phyloP scores from a whole-genome alignment of 1,140 invertebrate genomes.

The Micrasema longulum region DNA sequence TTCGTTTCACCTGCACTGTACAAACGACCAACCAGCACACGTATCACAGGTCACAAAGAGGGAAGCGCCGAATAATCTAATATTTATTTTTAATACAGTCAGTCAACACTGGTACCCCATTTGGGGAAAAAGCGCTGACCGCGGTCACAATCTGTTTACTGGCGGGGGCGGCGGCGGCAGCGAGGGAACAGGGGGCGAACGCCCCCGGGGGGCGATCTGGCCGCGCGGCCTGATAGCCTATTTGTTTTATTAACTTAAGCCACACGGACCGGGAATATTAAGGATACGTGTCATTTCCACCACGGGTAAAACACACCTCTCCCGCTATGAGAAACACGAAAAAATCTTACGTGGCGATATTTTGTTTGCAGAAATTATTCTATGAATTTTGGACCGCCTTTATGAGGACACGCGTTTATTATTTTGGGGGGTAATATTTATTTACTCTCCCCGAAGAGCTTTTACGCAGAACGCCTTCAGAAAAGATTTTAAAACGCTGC shows the following conservation, averaged over 20 bases:
- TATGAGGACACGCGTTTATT: no score
- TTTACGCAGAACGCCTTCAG: no score
- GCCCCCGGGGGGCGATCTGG: constrained; percentile 29
- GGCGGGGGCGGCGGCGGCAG: constrained; percentile 5
- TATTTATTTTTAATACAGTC: constrained; percentile 55
- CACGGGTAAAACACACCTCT: constrained; percentile 13
- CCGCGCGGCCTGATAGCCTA: constrained; percentile 44
- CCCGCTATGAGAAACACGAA: constrained; percentile 16
- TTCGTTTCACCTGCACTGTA: no score
- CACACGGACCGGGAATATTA: constrained; percentile 44
- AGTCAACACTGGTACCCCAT: constrained; percentile 48
- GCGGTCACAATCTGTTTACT: constrained; percentile 46
- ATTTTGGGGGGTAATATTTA: no score
- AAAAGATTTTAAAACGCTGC: no score
- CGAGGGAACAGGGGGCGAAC: not conserved
- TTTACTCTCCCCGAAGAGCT: no score
- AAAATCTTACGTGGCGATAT: constrained; percentile 36
- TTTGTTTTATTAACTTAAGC: constrained; percentile 52
- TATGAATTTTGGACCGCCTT: constrained; percentile 6
- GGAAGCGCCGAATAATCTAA: constrained; percentile 47
- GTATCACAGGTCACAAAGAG: not conserved
- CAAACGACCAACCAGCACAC: constrained; percentile 26
- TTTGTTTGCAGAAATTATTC: constrained; percentile 10
- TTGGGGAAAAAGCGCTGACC: constrained; percentile 48
- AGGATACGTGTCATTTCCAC: constrained; percentile 45